A percentile compares a stretch with the other conserved stretches of the same genome.
Evolutionary conservation across 2,888 invertebrate genomes (phyloP).

Genomic region (Drosophila mettleri): DNA sequence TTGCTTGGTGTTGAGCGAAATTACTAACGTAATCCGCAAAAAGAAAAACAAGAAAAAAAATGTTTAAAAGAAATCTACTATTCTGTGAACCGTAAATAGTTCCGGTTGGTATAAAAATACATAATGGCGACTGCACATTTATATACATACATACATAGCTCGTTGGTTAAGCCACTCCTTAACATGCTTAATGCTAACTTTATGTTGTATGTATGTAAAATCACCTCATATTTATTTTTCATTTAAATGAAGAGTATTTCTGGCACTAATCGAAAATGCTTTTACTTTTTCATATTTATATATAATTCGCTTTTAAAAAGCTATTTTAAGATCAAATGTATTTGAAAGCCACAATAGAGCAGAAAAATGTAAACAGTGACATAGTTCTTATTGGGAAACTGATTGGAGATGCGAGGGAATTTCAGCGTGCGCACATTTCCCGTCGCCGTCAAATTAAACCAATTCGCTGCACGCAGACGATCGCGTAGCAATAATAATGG

Average conservation of each 20-base stretch:
- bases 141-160: background rate
- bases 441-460: too few relatives aligned
- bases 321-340: background rate
- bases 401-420: background rate
- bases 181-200: background rate
- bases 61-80: conserved; percentile 3
- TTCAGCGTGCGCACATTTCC: background rate
- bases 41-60: conserved; percentile 11
- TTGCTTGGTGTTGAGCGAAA: conserved; percentile 36
- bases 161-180: background rate
- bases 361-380: background rate
- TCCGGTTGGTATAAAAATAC: conserved; percentile 25
- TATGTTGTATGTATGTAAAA: too few relatives aligned
- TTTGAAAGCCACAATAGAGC: background rate
- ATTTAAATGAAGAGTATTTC: too few relatives aligned
- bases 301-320: too few relatives aligned
- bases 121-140: conserved; percentile 5
- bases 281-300: background rate
- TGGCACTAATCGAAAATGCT: background rate
- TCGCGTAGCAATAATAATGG: background rate
- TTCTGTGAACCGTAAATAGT: conserved; percentile 49
- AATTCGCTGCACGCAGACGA: background rate
- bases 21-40: conserved; percentile 45
- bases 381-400: background rate
- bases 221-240: background rate